Conservation (phyloP, 2,797 vertebrate species). For the Kryptopterus vitreolus region DNA sequence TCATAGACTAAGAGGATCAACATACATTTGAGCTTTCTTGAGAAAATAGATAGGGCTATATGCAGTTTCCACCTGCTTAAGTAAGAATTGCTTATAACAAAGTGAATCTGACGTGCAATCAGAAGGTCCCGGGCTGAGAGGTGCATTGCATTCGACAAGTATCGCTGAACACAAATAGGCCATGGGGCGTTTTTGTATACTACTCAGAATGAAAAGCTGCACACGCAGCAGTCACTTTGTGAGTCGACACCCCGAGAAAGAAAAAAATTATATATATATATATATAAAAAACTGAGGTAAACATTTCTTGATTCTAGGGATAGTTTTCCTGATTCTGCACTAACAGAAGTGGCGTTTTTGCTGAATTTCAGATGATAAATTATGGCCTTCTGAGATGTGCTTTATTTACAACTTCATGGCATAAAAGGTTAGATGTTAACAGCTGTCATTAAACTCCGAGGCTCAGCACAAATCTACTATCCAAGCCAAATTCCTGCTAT, state of each 20-base stretch:
- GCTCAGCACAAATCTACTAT: conserved; percentile 34
- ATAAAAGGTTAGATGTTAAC: conserved; percentile 49
- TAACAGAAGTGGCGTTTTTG: conserved; percentile 34
- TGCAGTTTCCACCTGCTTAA: conserved; percentile 42
- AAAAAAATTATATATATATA: too few species aligned
- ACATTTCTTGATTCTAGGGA: conserved; percentile 34
- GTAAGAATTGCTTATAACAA: conserved; percentile 44
- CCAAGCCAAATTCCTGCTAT: conserved; percentile 4
- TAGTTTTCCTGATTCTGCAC: conserved; percentile 50
- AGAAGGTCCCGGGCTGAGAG: conserved; percentile 41
- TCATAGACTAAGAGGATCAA: conserved; percentile 43
- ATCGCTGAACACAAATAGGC: conserved; percentile 41
- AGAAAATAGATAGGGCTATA: conserved; percentile 44
- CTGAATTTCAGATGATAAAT: conserved; percentile 42
- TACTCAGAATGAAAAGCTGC: conserved; percentile 32
- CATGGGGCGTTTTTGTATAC: conserved; percentile 34
- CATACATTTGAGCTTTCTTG: conserved; percentile 47
- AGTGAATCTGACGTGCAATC: conserved; percentile 53
- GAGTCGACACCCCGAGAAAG: conserved; percentile 10
- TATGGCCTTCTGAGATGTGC: conserved; percentile 28
- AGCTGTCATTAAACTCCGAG: conserved; percentile 34
- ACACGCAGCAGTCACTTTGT: conserved; percentile 43
- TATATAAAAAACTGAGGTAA: conserved; percentile 35
- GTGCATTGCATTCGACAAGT: conserved; percentile 49
- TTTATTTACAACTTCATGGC: conserved; percentile 42